These are phyloP conservation scores for Coremacera marginata DNA, from an alignment of 2,888 invertebrate species.

Conservation along the genomic window DNA sequence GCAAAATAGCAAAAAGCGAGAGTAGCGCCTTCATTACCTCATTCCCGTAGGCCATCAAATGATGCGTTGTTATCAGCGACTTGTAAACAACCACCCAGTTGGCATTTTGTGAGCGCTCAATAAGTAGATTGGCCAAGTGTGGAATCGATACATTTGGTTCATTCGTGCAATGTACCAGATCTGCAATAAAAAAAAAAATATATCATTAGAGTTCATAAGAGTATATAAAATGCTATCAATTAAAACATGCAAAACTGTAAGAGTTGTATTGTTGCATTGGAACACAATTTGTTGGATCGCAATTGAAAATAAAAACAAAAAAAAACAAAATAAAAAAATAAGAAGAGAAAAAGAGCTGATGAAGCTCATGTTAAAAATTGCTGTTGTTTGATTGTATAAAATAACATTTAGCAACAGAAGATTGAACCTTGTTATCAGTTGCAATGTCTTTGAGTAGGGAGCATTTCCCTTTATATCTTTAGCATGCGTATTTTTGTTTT, in stretches of 20 bases:
- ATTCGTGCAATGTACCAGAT: slow-evolving; percentile 99
- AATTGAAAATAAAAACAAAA: not conserved
- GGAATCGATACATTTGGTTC: slow-evolving; percentile 99
- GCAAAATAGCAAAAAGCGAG: not conserved
- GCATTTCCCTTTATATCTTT: too few relatives aligned
- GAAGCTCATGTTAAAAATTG: not conserved
- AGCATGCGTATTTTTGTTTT: not conserved
- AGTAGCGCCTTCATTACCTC: slow-evolving; percentile 78
- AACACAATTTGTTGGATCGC: not conserved
- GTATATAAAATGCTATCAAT: too few relatives aligned
- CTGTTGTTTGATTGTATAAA: not conserved
- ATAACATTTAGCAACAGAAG: not conserved
- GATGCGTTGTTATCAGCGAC: slow-evolving; percentile 97
- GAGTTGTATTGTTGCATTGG: too few relatives aligned
- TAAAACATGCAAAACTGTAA: too few relatives aligned
- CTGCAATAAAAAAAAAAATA: slow-evolving; percentile 73
- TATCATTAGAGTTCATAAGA: not conserved
- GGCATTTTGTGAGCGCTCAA: slow-evolving; percentile 97
- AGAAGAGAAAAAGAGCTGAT: too few relatives aligned
- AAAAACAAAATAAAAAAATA: not conserved
- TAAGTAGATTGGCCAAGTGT: slow-evolving; percentile 96
- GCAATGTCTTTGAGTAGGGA: not conserved
- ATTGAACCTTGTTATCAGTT: slow-evolving; percentile 30
- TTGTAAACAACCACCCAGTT: slow-evolving; percentile 99
- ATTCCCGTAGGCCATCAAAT: slow-evolving; percentile 99